Base-by-base conservation (phyloP, 2,797 vertebrate genomes). In the Triplophysa bombifrons region DNA sequence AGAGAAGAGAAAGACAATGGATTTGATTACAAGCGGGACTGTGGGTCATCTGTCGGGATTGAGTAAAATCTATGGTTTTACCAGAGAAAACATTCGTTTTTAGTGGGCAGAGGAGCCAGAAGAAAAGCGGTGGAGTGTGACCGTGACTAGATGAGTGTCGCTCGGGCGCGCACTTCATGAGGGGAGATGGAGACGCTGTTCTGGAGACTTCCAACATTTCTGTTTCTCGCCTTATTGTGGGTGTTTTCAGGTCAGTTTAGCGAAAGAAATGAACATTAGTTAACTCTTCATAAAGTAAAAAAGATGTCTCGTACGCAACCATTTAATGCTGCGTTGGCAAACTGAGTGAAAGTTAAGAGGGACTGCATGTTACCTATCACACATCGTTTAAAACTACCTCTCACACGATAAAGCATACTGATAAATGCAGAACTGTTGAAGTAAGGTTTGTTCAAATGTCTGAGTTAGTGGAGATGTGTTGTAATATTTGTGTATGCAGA, bases 231-330 rank as follows among this genome's bases (percentile, higher is more conserved):
- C 76, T 64, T 91, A n/a, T 53, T 92, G 3, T 92, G 91, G 88
- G 85, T 91, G 64, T 78, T 88, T 81, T 86, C 89, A 92, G 93
- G 94, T 95, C 89, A 89, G 89, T 41, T 2, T 41, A 61, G 3
- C n/a, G 9, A 17, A 50, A 11, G 34, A 13, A 11, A 34, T 4
- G 14, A 41, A 75, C 9, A 56, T 5, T 2, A 14, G 1, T 2
- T 17, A 9, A 58, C 48, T 71, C 4, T 75, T 0, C 16, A 1
- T 12, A 51, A 10, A 8, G 4, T 55, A 41, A 41, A 41, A 7
- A 11, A 2, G n/a, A 2, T 58, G 3, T 10, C 1, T 63, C 4
- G 3, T 74, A 4, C 17, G 10, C n/a, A 2, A 34, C 25, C 4
- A 17, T 30, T 60, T 38, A 16, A 48, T 48, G 9, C 4, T 34